Evolutionary conservation across 2,113 vertebrate genomes (phyloP).

Genomic region (Eira barbara): DNA sequence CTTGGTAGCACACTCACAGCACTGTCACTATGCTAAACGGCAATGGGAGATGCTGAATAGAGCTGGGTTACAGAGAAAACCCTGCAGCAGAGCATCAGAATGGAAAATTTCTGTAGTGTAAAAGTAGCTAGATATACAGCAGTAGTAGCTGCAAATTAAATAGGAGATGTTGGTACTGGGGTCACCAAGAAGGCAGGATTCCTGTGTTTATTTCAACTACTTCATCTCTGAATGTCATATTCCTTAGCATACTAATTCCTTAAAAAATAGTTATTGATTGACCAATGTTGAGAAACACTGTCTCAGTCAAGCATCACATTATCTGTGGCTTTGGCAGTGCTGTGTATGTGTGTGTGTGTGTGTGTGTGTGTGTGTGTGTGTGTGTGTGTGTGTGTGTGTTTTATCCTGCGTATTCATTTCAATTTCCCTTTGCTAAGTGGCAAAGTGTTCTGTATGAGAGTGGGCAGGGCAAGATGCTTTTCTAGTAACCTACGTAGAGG

Average conservation of each 20-base stretch:
- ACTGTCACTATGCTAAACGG: background rate
- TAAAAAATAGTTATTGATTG: background rate
- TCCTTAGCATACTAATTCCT: background rate
- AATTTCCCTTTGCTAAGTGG: background rate
- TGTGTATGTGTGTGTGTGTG: background rate
- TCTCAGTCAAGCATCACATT: background rate
- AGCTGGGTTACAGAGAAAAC: background rate
- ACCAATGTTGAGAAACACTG: background rate
- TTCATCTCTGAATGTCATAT: background rate
- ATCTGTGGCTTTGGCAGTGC: background rate
- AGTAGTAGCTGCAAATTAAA: background rate
- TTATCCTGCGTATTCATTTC: background rate
- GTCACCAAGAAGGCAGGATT: background rate
- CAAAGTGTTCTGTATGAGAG: background rate
- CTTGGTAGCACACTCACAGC: background rate
- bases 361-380: background rate
- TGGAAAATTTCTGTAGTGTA: background rate
- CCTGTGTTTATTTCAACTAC: background rate
- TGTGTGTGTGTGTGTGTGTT: background rate
- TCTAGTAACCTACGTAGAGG: background rate
- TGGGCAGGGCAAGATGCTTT: background rate
- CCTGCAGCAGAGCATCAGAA: background rate
- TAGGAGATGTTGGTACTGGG: background rate
- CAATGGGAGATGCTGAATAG: background rate
- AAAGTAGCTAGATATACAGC: background rate